Conservation (phyloP, 2,888 invertebrate species). For the Galerucella pusilla region DNA sequence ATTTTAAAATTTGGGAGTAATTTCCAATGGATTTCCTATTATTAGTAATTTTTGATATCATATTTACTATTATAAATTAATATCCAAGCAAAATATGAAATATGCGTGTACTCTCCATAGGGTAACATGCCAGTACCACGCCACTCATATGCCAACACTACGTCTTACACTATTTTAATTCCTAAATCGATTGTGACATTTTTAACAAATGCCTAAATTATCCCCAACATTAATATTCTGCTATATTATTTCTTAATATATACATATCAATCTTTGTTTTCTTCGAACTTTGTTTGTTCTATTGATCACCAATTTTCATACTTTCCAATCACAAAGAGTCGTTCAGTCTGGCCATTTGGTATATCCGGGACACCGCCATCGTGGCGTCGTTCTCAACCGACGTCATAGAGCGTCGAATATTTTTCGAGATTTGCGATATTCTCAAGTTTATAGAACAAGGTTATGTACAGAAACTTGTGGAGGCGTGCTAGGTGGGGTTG, state of each 20-base stretch:
- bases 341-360: constrained; percentile 10
- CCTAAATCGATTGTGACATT: no score
- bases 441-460: constrained; percentile 19
- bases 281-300: background rate
- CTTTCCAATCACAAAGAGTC: constrained; percentile 9
- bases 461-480: constrained; percentile 8
- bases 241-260: background rate
- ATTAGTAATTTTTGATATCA: no score
- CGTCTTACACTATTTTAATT: no score
- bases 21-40: no score
- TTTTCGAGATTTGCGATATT: constrained; percentile 1
- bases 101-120: no score
- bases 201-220: no score
- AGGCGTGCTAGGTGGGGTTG: background rate
- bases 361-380: background rate
- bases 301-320: constrained; percentile 8
- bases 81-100: no score
- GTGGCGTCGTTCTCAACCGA: constrained; percentile 9
- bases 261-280: background rate
- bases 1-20: no score
- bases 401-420: constrained; percentile 15
- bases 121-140: no score
- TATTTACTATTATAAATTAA: no score
- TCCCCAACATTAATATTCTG: no score
- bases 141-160: no score